phyloP scores from a whole-genome alignment of 1,140 invertebrate species.

The Semibalanus balanoides region DNA sequence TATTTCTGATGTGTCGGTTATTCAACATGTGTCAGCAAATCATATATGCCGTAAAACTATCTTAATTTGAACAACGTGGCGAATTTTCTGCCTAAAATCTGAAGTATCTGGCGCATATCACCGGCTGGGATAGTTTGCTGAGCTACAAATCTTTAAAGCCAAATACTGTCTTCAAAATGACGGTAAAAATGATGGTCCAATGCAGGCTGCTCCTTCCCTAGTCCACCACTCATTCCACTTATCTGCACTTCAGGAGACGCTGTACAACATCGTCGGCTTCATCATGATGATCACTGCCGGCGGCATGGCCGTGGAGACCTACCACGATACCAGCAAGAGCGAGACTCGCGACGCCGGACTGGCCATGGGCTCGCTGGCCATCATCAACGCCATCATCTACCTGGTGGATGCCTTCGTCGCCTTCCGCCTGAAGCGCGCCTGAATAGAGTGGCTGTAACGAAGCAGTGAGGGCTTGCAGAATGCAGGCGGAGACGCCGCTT shows the following conservation, averaged over 20 bases:
- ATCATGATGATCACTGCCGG: conserved; percentile 21
- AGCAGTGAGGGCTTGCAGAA: too few species aligned
- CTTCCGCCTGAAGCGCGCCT: background rate
- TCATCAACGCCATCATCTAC: conserved; percentile 20
- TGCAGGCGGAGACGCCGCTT: too few species aligned
- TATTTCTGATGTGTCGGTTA: too few species aligned
- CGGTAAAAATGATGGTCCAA: background rate
- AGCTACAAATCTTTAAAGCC: too few species aligned
- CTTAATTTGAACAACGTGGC: too few species aligned
- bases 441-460: background rate
- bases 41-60: too few species aligned
- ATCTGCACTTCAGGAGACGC: conserved; percentile 15
- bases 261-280: conserved; percentile 20
- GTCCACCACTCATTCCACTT: too few species aligned
- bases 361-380: conserved; percentile 21
- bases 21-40: too few species aligned
- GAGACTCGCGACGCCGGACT: conserved; percentile 17
- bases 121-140: too few species aligned
- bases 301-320: conserved; percentile 19
- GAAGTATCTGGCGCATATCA: too few species aligned
- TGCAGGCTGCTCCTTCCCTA: too few species aligned
- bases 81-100: too few species aligned
- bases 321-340: conserved; percentile 14
- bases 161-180: background rate
- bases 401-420: conserved; percentile 18